Conservation (phyloP, 2,888 invertebrate genomes). For the Nasonia oneida region DNA sequence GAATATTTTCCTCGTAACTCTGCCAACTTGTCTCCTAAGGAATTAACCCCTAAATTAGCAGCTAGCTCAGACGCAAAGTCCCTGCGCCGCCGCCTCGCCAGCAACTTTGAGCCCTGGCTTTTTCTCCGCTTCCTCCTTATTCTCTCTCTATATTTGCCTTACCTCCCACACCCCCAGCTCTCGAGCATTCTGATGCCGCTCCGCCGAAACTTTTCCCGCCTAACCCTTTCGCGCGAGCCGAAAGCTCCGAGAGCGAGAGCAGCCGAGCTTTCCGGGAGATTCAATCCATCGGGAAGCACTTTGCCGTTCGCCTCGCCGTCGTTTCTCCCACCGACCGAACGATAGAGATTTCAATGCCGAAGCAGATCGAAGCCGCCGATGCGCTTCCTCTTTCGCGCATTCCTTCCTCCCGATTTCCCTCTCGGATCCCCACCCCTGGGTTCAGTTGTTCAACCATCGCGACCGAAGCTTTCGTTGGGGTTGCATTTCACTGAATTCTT, state of each 20-base stretch:
- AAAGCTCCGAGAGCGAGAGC: slow-evolving; percentile 59
- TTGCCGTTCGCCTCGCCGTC: slow-evolving; percentile 57
- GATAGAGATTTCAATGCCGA: slow-evolving; percentile 71
- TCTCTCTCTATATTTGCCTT: slow-evolving; percentile 38
- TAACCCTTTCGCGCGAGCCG: slow-evolving; percentile 23
- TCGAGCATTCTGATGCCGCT: slow-evolving; percentile 58
- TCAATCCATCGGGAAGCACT: slow-evolving; percentile 59
- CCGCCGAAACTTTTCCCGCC: not conserved
- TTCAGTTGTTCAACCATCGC: not conserved
- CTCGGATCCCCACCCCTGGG: too few species aligned
- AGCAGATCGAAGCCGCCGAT: slow-evolving; percentile 60
- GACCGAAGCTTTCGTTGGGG: not conserved
- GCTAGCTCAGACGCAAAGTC: slow-evolving; percentile 78
- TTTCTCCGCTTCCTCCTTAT: slow-evolving; percentile 61
- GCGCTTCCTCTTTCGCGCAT: slow-evolving; percentile 34
- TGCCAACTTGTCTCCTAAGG: slow-evolving; percentile 80
- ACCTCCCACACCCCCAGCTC: slow-evolving; percentile 55
- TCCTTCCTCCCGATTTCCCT: not conserved
- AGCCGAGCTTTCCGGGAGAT: slow-evolving; percentile 30
- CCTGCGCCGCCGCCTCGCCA: slow-evolving; percentile 69
- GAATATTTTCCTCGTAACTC: slow-evolving; percentile 80
- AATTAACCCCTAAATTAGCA: slow-evolving; percentile 80
- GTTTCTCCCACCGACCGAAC: slow-evolving; percentile 51
- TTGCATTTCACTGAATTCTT: not conserved
- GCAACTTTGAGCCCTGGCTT: slow-evolving; percentile 74